Evolutionary conservation across 2,888 invertebrate genomes (phyloP), one percentile per base, ranked within the genome.

Genomic region (Lasioglossum zephyrum): DNA sequence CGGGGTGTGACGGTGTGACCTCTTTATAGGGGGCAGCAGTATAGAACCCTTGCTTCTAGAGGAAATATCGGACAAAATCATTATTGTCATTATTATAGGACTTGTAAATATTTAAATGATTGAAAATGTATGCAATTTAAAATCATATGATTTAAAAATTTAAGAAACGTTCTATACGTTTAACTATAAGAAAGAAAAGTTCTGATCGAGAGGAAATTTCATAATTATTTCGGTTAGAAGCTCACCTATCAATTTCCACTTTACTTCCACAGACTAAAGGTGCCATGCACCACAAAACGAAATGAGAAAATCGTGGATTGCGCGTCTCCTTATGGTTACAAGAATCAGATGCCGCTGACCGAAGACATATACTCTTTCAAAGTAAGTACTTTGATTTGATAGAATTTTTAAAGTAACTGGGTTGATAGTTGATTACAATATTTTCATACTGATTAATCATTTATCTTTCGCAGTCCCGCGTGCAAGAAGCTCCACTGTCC

Each of bases 251-350:
- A 9, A 39, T 31, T 31, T 31, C 31, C 31, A 31, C 0, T 22
- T 8, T 6, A 8, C 63, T 53, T 53, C 73, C 72, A 6, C 26
- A 93, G 93, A 6, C 8, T 8, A 8, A 0, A 9, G 2, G 2
- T 2, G 22, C 49, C 53, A 3, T 53, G 53, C 53, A 8, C 2
- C 22, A 3, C 3, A 3, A 9, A 0, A 8, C 6, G 8, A 22
- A 74, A 74, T 93, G 49, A 39, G 26, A 36, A 79, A 80, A 1
- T 92, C 93, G 0, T 93, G 93, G 44, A 77, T 0, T 97, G 97
- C 94, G 96, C 96, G 22, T 95, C 96, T 31, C 96, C 97, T 0
- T 98, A 98, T 94, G 97, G 97, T 77, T 98, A 97, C 94, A 97
- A 96, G 91, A 97, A 98, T 94, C 97, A 97, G 88, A 96, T 98